A percentile compares a stretch with the other conserved stretches of the same genome.
These are phyloP conservation scores for Ahaetulla prasina DNA, from an alignment of 2,113 vertebrate genomes.

Conservation along the genomic window DNA sequence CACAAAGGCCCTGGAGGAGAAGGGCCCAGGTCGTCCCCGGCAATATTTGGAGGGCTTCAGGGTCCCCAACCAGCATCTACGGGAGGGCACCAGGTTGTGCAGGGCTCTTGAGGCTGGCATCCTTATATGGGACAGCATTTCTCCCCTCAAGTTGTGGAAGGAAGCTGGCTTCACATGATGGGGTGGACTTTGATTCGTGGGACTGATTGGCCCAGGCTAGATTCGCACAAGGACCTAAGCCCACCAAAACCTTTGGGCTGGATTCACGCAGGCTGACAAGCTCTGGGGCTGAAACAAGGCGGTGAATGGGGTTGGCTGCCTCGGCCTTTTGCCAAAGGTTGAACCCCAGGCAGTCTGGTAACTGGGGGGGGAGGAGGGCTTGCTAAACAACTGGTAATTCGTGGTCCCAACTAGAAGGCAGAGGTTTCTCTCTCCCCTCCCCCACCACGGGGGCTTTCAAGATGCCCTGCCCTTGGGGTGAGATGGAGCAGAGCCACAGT, in stretches of 20 bases:
- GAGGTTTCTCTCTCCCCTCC: neutral
- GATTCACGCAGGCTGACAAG: neutral
- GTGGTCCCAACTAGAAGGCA: neutral
- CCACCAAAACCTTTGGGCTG: neutral
- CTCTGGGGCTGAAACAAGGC: neutral
- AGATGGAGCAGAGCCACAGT: neutral
- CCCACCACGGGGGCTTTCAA: neutral
- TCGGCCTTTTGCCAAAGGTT: neutral
- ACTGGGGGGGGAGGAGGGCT: no score
- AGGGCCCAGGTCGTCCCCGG: neutral
- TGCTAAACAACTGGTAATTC: neutral
- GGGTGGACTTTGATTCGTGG: neutral
- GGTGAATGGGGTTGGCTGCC: neutral
- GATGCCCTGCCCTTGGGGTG: neutral
- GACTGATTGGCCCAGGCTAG: neutral
- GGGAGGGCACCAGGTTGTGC: neutral
- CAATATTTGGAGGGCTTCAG: neutral
- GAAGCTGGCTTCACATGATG: neutral
- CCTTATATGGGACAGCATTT: neutral
- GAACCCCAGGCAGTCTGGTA: neutral
- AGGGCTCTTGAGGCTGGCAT: neutral
- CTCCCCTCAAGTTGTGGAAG: neutral
- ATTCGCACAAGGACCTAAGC: neutral
- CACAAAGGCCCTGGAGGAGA: neutral
- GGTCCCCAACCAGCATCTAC: neutral